phyloP scores from a whole-genome alignment of 2,888 invertebrate species.

The Lissonota sp. region DNA sequence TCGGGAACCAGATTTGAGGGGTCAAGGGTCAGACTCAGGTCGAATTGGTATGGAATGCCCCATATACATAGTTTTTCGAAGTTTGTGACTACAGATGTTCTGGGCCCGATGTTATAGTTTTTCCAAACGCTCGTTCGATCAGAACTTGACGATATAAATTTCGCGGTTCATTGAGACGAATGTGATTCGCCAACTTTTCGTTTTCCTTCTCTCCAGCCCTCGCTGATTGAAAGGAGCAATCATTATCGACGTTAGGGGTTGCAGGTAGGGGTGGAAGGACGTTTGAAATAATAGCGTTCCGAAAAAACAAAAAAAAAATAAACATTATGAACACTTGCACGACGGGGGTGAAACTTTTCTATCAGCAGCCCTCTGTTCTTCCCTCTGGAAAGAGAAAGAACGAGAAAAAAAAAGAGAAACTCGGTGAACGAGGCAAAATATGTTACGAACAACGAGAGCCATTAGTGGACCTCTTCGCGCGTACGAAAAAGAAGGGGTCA shows the following conservation, averaged over 20 bases:
- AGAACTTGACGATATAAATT: conserved; percentile 65
- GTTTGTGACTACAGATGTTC: too few species aligned
- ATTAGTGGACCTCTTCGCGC: neutral
- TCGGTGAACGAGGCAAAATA: conserved; percentile 18
- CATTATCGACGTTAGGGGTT: neutral
- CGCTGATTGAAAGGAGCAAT: conserved; percentile 60
- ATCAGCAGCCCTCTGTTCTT: conserved; percentile 39
- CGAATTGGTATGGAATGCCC: too few species aligned
- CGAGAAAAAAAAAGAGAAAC: conserved; percentile 6
- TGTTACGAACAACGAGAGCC: conserved; percentile 1
- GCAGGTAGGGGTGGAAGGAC: conserved; percentile 25
- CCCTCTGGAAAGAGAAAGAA: conserved; percentile 9
- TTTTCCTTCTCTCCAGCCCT: conserved; percentile 19
- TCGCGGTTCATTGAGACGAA: conserved; percentile 63
- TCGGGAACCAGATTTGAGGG: neutral
- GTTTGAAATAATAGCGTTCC: conserved; percentile 47
- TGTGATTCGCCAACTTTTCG: conserved; percentile 66
- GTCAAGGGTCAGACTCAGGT: neutral
- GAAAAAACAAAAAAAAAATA: conserved; percentile 41
- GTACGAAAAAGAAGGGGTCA: conserved; percentile 14
- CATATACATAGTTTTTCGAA: conserved; percentile 23
- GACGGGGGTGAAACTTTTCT: conserved; percentile 51
- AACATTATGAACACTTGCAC: conserved; percentile 46
- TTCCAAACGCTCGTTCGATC: conserved; percentile 29
- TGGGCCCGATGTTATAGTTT: neutral